These are phyloP conservation scores for Isichthys henryi DNA, from an alignment of 2,113 vertebrate genomes.

Conservation along the genomic window DNA sequence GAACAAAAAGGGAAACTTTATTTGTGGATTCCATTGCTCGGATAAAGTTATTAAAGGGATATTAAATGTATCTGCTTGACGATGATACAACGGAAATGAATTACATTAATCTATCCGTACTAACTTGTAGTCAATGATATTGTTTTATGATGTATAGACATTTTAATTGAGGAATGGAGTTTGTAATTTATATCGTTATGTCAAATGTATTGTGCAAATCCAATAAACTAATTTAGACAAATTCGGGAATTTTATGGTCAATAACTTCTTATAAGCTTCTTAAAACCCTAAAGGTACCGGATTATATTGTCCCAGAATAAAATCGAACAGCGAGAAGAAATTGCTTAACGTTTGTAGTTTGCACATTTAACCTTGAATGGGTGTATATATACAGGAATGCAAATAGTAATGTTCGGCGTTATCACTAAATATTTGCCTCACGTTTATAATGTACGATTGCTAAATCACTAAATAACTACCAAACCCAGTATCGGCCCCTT, in stretches of 20 bases:
- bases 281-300: neutral
- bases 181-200: neutral
- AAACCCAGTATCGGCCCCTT: neutral
- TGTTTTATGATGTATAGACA: neutral
- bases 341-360: neutral
- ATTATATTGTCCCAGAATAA: neutral
- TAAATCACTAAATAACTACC: neutral
- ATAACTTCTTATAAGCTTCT: neutral
- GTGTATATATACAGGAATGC: neutral
- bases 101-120: neutral
- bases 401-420: neutral
- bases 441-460: neutral
- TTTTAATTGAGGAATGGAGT: neutral
- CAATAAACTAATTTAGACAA: neutral
- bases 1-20: neutral
- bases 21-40: neutral
- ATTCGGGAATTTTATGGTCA: neutral
- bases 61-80: neutral
- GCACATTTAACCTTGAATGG: neutral
- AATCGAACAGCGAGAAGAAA: neutral
- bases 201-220: neutral
- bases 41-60: neutral
- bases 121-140: neutral
- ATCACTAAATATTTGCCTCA: neutral
- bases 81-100: neutral